These are phyloP conservation scores for Machimus atricapillus DNA, from an alignment of 2,888 invertebrate genomes.

Conservation along the genomic window DNA sequence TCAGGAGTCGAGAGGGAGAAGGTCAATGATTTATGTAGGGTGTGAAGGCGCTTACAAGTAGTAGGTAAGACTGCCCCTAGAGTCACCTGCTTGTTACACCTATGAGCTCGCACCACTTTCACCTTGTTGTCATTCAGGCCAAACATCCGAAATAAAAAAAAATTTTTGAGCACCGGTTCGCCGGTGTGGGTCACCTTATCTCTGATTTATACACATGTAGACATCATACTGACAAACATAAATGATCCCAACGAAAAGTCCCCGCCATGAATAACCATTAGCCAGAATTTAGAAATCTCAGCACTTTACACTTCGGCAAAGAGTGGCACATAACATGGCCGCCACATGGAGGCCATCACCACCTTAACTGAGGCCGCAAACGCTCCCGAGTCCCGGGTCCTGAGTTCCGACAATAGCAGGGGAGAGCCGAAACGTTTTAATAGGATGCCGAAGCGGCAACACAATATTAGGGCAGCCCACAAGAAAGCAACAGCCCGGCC, in stretches of 20 bases:
- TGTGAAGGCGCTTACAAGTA: constrained; percentile 40
- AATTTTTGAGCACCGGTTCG: neutral
- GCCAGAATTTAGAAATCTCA: constrained; percentile 43
- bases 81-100: constrained; percentile 39
- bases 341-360: constrained; percentile 17
- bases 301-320: constrained; percentile 41
- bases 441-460: constrained; percentile 17
- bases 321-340: constrained; percentile 20
- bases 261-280: constrained; percentile 43
- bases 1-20: neutral
- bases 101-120: neutral
- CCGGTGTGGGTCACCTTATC: constrained; percentile 2
- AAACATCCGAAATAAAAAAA: neutral
- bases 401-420: neutral
- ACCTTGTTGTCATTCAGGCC: constrained; percentile 33
- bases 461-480: constrained; percentile 3
- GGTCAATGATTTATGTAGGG: constrained; percentile 42
- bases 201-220: constrained; percentile 35
- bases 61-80: constrained; percentile 31
- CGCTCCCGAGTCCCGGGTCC: neutral
- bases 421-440: constrained; percentile 23
- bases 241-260: constrained; percentile 42
- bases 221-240: constrained; percentile 38
- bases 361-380: constrained; percentile 33
- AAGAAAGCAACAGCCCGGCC: constrained; percentile 17